Base-by-base conservation (phyloP, 30 jellyfish, hydroid and myxozoan species). In the Cassiopea xamachana region DNA sequence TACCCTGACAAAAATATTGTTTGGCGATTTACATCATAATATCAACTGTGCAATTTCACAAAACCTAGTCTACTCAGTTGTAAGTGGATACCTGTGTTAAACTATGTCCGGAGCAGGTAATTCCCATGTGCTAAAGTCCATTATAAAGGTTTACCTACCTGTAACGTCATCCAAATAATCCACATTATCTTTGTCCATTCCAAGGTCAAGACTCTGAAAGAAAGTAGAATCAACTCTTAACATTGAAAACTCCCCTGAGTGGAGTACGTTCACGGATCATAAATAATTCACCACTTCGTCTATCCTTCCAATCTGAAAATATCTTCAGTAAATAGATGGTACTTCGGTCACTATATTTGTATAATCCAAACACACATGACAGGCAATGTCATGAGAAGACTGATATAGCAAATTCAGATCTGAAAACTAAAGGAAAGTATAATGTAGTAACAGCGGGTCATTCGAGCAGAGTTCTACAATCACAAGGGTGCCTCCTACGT, bases 171-270 rank as follows among this genome's bases (percentile, higher is more conserved):
- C 97, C 44, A 90, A 80, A 83, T 73, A 90, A 2, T 90, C 93
- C 10, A 90, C 97, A 64, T 60, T 79, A 17, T 79, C 90, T 69
- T 88, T 88, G 39, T 88, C 95, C 95, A 88, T 88, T 14, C 89
- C 95, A 79, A 78, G 90, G 12, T 79, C 87, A 48, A 84, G 92
- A 50, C 85, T 84, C 92, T 84, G 51, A 13, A 68, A 48, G 17
- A 68, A 46, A 7, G 73, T 14, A 17, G 39, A 55, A 55, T 55
- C 43, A 2, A 5, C 74, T 14, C 15, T 7, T 5, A 55, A 15
- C 0, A 64, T 64, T 16, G 6, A 64, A 64, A 64, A 2, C 15
- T 17, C 15, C 15, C 74, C 15, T 9, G 74, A 64, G 39, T 9
- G 74, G 74, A 64, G 43, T 64, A 2, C 27, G 15, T 17, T 27